phyloP scores from a whole-genome alignment of 2,888 invertebrate species.

The Myopa testacea region DNA sequence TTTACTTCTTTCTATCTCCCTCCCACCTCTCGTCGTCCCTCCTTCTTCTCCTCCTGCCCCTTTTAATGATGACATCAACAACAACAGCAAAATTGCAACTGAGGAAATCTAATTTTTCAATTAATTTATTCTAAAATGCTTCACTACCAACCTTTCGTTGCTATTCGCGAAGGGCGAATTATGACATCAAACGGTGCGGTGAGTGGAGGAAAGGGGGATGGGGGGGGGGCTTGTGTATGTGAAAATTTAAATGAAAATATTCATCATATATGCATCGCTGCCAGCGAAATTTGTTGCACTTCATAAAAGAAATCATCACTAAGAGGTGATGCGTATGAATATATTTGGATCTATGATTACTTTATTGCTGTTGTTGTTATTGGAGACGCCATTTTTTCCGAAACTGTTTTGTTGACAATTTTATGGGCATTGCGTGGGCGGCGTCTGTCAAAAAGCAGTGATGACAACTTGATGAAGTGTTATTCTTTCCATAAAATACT shows the following conservation, averaged over 20 bases:
- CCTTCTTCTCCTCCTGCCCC: neutral
- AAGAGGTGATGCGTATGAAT: too few relatives aligned
- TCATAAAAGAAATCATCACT: constrained; percentile 43
- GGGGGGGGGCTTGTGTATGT: neutral
- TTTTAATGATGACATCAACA: neutral
- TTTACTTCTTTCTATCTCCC: neutral
- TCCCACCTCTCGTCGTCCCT: neutral
- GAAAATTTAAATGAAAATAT: constrained; percentile 20
- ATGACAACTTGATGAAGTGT: constrained; percentile 1
- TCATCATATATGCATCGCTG: constrained; percentile 51
- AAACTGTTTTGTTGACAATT: constrained; percentile 2
- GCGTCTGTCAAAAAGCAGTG: constrained; percentile 4
- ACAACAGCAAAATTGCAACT: neutral
- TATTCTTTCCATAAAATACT: neutral
- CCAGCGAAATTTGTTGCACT: constrained; percentile 49
- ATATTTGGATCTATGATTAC: too few relatives aligned
- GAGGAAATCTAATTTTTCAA: constrained; percentile 32
- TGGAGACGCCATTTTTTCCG: neutral
- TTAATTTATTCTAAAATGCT: constrained; percentile 28
- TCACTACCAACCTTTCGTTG: constrained; percentile 13
- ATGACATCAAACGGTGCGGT: neutral
- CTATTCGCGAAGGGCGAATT: neutral
- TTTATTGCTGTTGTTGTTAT: too few relatives aligned
- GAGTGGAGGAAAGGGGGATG: neutral
- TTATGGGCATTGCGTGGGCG: neutral